Evolutionary conservation across 1,140 invertebrate genomes (phyloP), one percentile per base, ranked within the genome.

Genomic region (Drosophila nasuta): DNA sequence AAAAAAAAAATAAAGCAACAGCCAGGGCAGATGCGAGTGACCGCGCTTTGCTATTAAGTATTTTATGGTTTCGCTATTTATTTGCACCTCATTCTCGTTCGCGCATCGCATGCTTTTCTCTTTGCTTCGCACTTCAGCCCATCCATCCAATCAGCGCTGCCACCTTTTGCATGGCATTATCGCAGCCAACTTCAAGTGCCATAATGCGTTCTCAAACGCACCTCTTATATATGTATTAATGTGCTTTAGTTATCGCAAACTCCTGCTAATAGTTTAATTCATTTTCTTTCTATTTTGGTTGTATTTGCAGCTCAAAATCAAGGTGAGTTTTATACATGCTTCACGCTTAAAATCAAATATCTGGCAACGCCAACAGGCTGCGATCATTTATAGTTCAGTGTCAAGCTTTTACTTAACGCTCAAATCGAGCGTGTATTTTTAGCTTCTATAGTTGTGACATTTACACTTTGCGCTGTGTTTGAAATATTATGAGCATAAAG

Each of bases 31-130:
- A 56, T 58, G 71, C 49, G 48, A 74, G n/a, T 69, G 71, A 74
- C 71, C 71, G 71, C 57, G 30, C 41, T 60, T 60, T 60, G 65
- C 57, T 69, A 56, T 74, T 69, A 69, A 62, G 41, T 41, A 69
- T 74, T 74, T 74, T 74, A 74, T 74, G 71, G 71, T 74, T 74
- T 74, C 71, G 49, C 57, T 56, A 48, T 48, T 67, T 72, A 28
- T 67, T 60, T 73, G 70, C 69, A 71, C 41, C 63, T 63, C 58
- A 20, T 65, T 52, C 2, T 51, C 58, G 35, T 65, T 52, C 2
- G 43, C 5, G 60, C 17, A 13, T 38, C 30, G 28, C 7, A 33
- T 46, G 6, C 45, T 41, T 38, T 51, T 13, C 46, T 51, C 38
- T 25, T 25, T 25, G 45, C 7, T 49, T 51, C 30, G 11, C 41